Evolutionary conservation across 1,140 invertebrate species (phyloP), one percentile per base, ranked within the genome.

Genomic region (Holotrichia oblita): DNA sequence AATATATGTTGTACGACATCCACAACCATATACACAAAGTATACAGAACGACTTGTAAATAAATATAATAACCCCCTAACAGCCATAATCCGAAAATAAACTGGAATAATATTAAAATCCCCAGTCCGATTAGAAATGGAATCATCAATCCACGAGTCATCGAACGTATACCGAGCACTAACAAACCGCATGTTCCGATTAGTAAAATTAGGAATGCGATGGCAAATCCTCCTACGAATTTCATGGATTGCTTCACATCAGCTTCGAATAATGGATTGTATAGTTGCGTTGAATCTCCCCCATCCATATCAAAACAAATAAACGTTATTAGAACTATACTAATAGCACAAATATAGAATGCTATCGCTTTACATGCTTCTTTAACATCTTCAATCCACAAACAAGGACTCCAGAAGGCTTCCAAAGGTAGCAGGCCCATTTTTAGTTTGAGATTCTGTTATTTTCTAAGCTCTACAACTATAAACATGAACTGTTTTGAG

Each of bases 231-330:
- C 95, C 95, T 82, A 92, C 91, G 20, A 91, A 85, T 87, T 92
- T 92, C 88, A 96, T 92, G 1, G 94, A 94, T 77, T 86, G 87
- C 85, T 93, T 89, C n/a, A 95, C 89, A 89, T 97, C 95, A 42
- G 94, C 92, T 87, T 97, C 95, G 88, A 97, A 97, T 27, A 96
- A 87, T 0, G 95, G 95, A 83, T 94, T 94, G 87, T 96, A 97
- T 12, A 96, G 87, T 83, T 97, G 95, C 0, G 93, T 93, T 0
- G 95, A 96, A 83, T 97, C 95, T 27, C 95, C 95, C 76, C 95
- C 95, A 83, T 85, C 87, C 87, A 97, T 90, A 86, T 95, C 93
- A 86, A 96, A 96, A 2, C 82, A 82, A 72, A 91, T 89, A 80
- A 96, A 89, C 0, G 93, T 95, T 80, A 96, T 96, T 0, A 94